Base-by-base conservation (phyloP, 2,888 invertebrate species). In the Heteromurus nitidus region DNA sequence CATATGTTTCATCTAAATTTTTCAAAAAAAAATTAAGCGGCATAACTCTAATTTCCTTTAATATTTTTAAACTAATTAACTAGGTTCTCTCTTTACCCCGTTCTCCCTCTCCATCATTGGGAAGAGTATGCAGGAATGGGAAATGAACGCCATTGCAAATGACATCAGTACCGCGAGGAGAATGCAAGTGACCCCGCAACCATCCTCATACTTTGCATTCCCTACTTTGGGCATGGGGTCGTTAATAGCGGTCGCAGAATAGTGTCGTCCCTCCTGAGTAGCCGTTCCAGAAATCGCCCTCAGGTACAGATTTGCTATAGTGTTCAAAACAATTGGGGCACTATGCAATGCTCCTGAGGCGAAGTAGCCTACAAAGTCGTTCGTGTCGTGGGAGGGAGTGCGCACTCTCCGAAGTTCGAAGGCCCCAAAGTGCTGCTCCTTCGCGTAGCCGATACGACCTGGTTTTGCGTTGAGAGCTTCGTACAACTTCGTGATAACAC, bases 301-400 rank as follows among this genome's bases (percentile, higher is more conserved):
- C 0, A 84, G 53, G 3, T 79, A 58, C 11, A 84, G 53, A 74
- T 86, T 86, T 2, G 60, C 55, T 11, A 86, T 68, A 0, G 82
- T 9, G 62, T 83, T 84, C 30, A 85, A 30, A 7, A 70, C 64
- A 3, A 85, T 24, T 1, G 85, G 81, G 3, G 80, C 72, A 65
- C 82, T 81, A 53, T 86, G 86, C 5, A 85, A 50, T 0, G 83
- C 62, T 28, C 82, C 85, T 0, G 84, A 84, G 11, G 86, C 82
- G 50, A 55, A 84, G 60, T 85, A 84, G 0, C 83, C 86, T 7
- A 70, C 60, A 36, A 84, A 74, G 7, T 81, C 58, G 2, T 62
- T 53, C 13, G 13, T 42, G 7, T 64, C 24, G 18, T 3, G n/a
- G 16, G 22, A 30, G 16, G 47, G 16, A n/a, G 3, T 1, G 2